Conservation (phyloP, 1,140 invertebrate genomes). For the Zaprionus ghesquierei region DNA sequence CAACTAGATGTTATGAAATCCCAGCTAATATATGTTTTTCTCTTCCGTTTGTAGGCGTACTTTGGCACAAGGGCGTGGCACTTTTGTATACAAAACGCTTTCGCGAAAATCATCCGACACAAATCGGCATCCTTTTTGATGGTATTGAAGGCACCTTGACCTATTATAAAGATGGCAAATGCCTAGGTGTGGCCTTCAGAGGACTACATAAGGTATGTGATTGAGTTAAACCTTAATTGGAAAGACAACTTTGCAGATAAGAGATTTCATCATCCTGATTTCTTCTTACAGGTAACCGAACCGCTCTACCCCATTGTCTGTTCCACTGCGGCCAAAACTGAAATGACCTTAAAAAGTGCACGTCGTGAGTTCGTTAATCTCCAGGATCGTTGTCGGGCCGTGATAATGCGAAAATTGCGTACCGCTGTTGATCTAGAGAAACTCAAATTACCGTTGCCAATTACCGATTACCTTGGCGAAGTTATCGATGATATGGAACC, state of each 20-base stretch:
- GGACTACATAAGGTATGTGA: conserved; percentile 84
- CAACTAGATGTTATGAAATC: not conserved
- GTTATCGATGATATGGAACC: conserved; percentile 75
- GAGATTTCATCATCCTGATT: not conserved
- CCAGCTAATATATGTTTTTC: not conserved
- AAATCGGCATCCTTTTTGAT: conserved; percentile 87
- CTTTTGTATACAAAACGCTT: conserved; percentile 87
- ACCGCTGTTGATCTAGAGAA: conserved; percentile 82
- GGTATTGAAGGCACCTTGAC: conserved; percentile 88
- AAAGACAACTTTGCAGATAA: too few relatives aligned
- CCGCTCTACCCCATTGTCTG: conserved; percentile 88
- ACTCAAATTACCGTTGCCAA: conserved; percentile 83
- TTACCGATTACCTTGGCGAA: conserved; percentile 84
- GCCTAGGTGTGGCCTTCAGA: conserved; percentile 85
- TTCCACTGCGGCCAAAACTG: conserved; percentile 90
- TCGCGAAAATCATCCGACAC: conserved; percentile 87
- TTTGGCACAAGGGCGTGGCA: conserved; percentile 87
- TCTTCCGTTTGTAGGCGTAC: conserved; percentile 74
- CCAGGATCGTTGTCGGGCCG: conserved; percentile 86
- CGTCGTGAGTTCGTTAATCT: conserved; percentile 87
- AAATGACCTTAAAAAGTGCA: conserved; percentile 86
- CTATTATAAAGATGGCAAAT: conserved; percentile 88
- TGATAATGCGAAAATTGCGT: conserved; percentile 83
- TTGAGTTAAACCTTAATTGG: too few relatives aligned
- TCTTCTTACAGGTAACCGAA: conserved; percentile 80